A percentile compares a stretch with the other conserved stretches of the same genome.
Evolutionary conservation across 2,888 invertebrate species (phyloP).

Genomic region (Clistopyga incitator): DNA sequence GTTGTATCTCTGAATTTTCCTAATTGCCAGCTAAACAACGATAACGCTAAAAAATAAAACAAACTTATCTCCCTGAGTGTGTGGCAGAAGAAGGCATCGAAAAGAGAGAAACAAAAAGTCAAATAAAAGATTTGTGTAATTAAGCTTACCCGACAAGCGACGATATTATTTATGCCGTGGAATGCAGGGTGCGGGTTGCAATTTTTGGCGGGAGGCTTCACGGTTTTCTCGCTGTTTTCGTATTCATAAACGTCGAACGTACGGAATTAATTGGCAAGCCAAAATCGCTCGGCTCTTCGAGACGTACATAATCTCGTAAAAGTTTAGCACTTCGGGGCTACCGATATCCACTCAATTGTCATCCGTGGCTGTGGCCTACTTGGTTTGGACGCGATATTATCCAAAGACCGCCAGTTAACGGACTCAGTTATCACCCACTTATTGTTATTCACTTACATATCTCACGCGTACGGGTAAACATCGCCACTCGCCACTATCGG

Average conservation of each 20-base stretch:
- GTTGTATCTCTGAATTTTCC: not conserved
- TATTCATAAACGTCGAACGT: conserved; percentile 24
- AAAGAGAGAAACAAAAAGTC: not conserved
- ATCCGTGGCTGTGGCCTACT: conserved; percentile 83
- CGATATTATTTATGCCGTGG: conserved; percentile 64
- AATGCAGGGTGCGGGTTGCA: conserved; percentile 65
- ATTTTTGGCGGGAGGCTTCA: conserved; percentile 72
- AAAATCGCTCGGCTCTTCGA: not conserved
- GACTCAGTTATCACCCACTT: conserved; percentile 48
- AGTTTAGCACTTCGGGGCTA: conserved; percentile 66
- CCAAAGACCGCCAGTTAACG: not conserved
- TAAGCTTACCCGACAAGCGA: conserved; percentile 48
- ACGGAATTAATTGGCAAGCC: not conserved
- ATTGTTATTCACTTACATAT: conserved; percentile 73
- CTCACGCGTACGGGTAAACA: conserved; percentile 75
- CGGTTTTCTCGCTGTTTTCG: conserved; percentile 47
- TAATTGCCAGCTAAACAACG: not conserved
- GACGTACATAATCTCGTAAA: conserved; percentile 38
- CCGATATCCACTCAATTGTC: conserved; percentile 80
- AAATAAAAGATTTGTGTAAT: conserved; percentile 5
- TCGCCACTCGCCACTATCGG: conserved; percentile 70
- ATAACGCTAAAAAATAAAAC: not conserved
- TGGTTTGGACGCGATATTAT: conserved; percentile 72
- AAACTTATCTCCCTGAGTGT: not conserved
- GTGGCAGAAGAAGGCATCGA: not conserved